These are phyloP conservation scores for Centropristis striata DNA, from an alignment of 2,113 vertebrate genomes.

Conservation along the genomic window DNA sequence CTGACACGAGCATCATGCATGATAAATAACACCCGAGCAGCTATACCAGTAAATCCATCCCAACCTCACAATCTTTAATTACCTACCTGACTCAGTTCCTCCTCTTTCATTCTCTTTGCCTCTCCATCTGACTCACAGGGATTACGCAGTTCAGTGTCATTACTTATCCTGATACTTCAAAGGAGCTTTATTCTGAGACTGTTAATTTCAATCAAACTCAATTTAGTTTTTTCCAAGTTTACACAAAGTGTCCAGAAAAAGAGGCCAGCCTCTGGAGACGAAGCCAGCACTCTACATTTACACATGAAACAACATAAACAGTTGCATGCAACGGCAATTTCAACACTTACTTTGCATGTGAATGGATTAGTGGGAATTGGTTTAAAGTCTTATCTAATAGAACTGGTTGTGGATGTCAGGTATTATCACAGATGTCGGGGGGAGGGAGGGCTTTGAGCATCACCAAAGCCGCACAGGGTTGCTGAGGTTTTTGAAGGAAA, in stretches of 20 bases:
- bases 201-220: constrained; percentile 37
- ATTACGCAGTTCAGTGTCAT: constrained; percentile 57
- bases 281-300: neutral
- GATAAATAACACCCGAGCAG: constrained; percentile 13
- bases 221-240: neutral
- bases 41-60: constrained; percentile 1
- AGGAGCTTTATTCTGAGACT: constrained; percentile 30
- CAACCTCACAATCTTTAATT: constrained; percentile 48
- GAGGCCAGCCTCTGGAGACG: neutral
- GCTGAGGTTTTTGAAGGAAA: neutral
- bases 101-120: constrained; percentile 1
- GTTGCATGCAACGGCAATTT: constrained; percentile 27
- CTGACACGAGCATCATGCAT: constrained; percentile 6
- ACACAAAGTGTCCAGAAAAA: neutral
- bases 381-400: constrained; percentile 65
- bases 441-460: constrained; percentile 14
- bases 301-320: neutral
- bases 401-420: constrained; percentile 55
- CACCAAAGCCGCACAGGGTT: neutral
- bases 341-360: constrained; percentile 44
- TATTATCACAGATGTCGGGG: constrained; percentile 50
- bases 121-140: constrained; percentile 37
- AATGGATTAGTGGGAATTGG: constrained; percentile 59
- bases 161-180: constrained; percentile 66
- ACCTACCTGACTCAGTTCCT: constrained; percentile 37